phyloP scores from a whole-genome alignment of 2,888 invertebrate genomes.

The Pollenia angustigena region DNA sequence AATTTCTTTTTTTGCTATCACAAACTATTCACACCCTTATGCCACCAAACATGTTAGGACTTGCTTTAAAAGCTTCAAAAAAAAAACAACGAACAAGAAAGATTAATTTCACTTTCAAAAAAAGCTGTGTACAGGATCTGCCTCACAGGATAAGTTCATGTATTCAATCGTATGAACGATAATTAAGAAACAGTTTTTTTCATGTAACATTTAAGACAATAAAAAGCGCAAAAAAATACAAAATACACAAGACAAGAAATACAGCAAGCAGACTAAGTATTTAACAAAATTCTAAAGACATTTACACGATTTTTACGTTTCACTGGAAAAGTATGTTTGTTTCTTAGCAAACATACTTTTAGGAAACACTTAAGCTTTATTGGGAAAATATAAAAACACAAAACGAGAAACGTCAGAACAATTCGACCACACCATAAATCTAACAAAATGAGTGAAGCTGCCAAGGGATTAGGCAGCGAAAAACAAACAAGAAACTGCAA shows the following conservation, averaged over 20 bases:
- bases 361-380: conserved; percentile 57
- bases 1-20: not conserved
- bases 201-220: conserved; percentile 11
- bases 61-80: not conserved
- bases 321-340: not conserved
- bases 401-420: conserved; percentile 64
- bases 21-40: conserved; percentile 20
- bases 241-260: conserved; percentile 8
- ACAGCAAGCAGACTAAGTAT: not conserved
- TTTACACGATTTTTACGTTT: conserved; percentile 24
- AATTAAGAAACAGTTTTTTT: conserved; percentile 49
- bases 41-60: not conserved
- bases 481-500: conserved; percentile 34
- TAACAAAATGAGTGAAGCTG: conserved; percentile 65
- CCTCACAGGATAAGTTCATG: not conserved
- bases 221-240: conserved; percentile 19
- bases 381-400: not conserved
- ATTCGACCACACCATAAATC: conserved; percentile 72
- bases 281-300: conserved; percentile 34
- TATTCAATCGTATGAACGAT: conserved; percentile 32
- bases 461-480: conserved; percentile 59
- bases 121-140: conserved; percentile 4
- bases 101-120: conserved; percentile 53
- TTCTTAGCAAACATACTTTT: not conserved
- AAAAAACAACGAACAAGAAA: conserved; percentile 11